phyloP scores from a whole-genome alignment of 2,888 invertebrate genomes.

The Rotaria macrura region DNA sequence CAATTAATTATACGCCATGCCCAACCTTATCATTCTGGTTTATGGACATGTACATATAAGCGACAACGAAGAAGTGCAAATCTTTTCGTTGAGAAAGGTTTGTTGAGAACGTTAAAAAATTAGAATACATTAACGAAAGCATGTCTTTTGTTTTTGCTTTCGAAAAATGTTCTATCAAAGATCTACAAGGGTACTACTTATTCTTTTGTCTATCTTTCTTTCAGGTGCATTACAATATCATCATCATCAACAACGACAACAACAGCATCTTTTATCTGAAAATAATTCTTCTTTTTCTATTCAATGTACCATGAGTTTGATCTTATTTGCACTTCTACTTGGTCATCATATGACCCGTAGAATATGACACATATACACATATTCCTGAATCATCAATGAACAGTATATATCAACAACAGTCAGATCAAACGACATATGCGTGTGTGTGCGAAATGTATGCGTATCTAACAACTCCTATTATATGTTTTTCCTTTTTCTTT shows the following conservation, averaged over 20 bases:
- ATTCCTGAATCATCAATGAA: background rate
- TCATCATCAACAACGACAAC: background rate
- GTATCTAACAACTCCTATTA: background rate
- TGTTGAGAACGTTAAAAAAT: background rate
- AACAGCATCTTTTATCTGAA: background rate
- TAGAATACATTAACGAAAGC: background rate
- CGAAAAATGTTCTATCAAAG: too few relatives aligned
- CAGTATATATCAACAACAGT: slow-evolving; percentile 5
- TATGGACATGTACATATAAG: slow-evolving; percentile 10
- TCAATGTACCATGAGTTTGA: background rate
- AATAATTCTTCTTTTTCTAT: background rate
- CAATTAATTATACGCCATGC: slow-evolving; percentile 5
- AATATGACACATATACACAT: background rate
- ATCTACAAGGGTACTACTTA: background rate
- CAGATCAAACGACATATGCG: background rate
- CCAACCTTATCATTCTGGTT: background rate
- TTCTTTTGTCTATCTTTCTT: background rate
- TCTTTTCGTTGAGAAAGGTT: background rate
- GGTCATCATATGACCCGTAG: background rate
- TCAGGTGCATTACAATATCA: background rate
- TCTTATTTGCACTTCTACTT: slow-evolving; percentile 1
- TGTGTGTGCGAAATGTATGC: background rate
- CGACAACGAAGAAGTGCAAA: background rate
- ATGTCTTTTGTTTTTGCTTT: too few relatives aligned
- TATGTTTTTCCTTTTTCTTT: background rate